Conservation (phyloP, 1,140 invertebrate species). For the Platyura marginata region DNA sequence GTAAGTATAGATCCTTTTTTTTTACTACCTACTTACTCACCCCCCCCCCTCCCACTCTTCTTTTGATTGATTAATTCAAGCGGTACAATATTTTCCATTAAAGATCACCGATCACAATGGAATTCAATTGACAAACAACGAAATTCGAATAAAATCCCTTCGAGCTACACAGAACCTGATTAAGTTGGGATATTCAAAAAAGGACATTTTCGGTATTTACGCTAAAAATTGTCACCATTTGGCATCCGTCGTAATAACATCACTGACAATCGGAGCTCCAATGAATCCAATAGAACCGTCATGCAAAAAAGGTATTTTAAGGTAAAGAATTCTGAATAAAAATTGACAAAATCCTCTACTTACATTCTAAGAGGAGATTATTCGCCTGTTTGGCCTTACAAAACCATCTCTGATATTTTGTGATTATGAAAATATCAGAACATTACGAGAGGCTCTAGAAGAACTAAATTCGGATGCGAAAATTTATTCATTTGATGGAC, state of each 20-base stretch:
- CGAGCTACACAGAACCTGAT: not conserved
- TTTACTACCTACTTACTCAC: too few relatives aligned
- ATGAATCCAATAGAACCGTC: constrained; percentile 11
- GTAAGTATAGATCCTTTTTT: too few relatives aligned
- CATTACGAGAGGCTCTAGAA: constrained; percentile 10
- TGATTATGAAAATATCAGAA: constrained; percentile 13
- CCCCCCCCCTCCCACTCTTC: too few relatives aligned
- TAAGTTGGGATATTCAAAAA: not conserved
- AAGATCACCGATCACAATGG: constrained; percentile 1
- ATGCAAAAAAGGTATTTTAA: not conserved
- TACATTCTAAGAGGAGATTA: not conserved
- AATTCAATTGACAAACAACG: not conserved
- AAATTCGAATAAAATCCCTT: not conserved
- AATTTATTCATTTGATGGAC: constrained; percentile 11
- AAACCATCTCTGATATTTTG: constrained; percentile 20
- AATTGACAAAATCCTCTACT: too few relatives aligned
- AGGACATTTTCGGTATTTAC: not conserved
- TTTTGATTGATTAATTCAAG: too few relatives aligned
- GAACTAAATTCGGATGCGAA: constrained; percentile 12
- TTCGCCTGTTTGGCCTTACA: constrained; percentile 14
- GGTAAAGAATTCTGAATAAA: too few relatives aligned
- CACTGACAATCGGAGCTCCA: constrained; percentile 17
- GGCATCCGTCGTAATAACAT: constrained; percentile 9
- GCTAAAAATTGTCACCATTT: constrained; percentile 1
- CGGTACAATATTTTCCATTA: too few relatives aligned